Base-by-base conservation (phyloP, 2,888 invertebrate genomes). In the Ypsolopha sequella region DNA sequence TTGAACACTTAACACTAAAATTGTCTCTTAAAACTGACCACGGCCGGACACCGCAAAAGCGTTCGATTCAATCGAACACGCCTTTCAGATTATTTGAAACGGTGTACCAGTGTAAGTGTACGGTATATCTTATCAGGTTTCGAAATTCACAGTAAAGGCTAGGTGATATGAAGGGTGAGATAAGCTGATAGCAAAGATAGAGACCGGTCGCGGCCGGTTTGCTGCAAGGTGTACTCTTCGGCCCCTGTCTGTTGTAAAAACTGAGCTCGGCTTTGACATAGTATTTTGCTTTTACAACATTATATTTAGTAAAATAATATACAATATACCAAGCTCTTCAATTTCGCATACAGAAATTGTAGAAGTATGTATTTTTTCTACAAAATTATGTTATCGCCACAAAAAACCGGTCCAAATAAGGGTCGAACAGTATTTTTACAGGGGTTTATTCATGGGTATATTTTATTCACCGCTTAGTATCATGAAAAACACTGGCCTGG, bases 131-230 rank as follows among this genome's bases (percentile, higher is more conserved):
- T 80, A 82, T 82, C 81, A 59, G 45, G 60, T 80, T 80, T 79
- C 73, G 73, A 82, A 80, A 80, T 81, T 77, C 80, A 73, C 58
- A 61, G 75, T 77, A 80, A 73, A 79, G 70, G 70, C 10, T 73
- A 60, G 64, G 68, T 70, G 78, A 78, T 78, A 66, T 54, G 55
- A 58, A 56, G 38, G 33, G 7, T 36, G 33, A 10, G 9, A 9
- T 11, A 6, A n/a, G n/a, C 7, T n/a, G 39, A 62, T 62, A 63
- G 56, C 6, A 34, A 41, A 44, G 56, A 56, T 55, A 54, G 51
- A 53, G 51, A 50, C 50, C 34, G n/a, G 34, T 50, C 50, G 52
- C 53, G 51, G 54, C 48, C 52, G 51, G 41, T 51, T 43, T 48
- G 49, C 51, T 41, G 48, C 53, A 45, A 34, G 8, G 45, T 34